A percentile compares a stretch with the other conserved stretches of the same genome.
Conservation (phyloP, 2,888 invertebrate species). For the Dryomyza anilis region DNA sequence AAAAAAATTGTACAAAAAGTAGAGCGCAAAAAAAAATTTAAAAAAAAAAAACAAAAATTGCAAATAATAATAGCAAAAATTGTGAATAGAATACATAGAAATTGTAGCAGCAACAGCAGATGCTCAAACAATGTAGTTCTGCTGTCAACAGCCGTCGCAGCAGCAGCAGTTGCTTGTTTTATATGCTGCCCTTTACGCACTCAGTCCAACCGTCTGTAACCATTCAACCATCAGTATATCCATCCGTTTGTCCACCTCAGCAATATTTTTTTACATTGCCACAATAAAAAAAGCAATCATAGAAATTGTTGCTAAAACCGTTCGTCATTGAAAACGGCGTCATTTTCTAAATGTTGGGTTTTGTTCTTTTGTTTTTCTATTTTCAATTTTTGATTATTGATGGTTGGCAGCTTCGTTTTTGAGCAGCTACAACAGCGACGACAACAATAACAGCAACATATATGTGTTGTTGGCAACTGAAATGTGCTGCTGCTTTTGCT, state of each 20-base stretch:
- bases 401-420: neutral
- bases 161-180: too few relatives aligned
- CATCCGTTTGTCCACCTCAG: too few relatives aligned
- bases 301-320: too few relatives aligned
- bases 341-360: too few relatives aligned
- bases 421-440: too few relatives aligned
- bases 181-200: too few relatives aligned
- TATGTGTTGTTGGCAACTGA: too few relatives aligned
- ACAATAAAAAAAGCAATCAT: slow-evolving; percentile 25
- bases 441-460: too few relatives aligned
- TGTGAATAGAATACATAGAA: neutral
- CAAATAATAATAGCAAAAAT: neutral
- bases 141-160: too few relatives aligned
- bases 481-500: neutral
- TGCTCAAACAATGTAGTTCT: neutral
- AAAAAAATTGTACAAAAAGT: neutral
- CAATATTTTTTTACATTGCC: too few relatives aligned
- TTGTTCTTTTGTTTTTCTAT: neutral
- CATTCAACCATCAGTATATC: neutral
- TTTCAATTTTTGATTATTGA: slow-evolving; percentile 21
- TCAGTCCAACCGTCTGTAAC: neutral
- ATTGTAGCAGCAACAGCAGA: neutral
- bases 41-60: neutral
- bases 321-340: too few relatives aligned
- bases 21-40: neutral